Evolutionary conservation across 2,888 invertebrate species (phyloP), one percentile per base, ranked within the genome.

Genomic region (Ophion ellenae): DNA sequence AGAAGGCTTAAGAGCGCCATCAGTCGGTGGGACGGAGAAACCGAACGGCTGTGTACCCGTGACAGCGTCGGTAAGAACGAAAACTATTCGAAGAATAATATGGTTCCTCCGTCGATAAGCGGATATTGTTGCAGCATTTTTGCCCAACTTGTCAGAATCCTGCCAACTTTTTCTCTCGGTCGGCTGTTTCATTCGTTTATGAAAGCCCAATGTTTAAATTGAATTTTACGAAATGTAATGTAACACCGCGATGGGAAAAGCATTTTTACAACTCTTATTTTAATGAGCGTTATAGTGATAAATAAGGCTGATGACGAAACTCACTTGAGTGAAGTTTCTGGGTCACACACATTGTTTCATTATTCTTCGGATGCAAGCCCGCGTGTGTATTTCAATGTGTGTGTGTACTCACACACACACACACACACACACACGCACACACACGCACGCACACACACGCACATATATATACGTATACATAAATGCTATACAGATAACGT

Each of bases 281-380:
- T 9, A 53, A 14, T 14, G 53, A 17, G 53, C 5, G 11, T 53
- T 53, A 53, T 53, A 17, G 17, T 53, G 53, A 53, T 53, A 53
- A 47, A 14, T 20, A 73, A 36, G 32, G 20, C 36, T 40, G 32
- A 73, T 20, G 36, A 59, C 57, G 36, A 67, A 67, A 40, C 20
- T 67, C 59, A 10, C 36, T 66, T 81, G 86, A 85, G 78, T 66
- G 74, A 83, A 79, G 80, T 86, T 87, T 88, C 88, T 87, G 86
- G 88, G 88, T 88, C 87, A 88, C 85, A 83, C 83, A 83, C 88
- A 81, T 81, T 85, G 81, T 78, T 81, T 81, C 63, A 78, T 81
- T 85, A 85, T 79, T 82, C 85, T 83, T 86, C 76, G 71, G 17
- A 5, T 53, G 17, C 53, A 17, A 5, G 17, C 32, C 28, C 36